Conservation (phyloP, 2,797 vertebrate species). For the Eospalax fontanierii region DNA sequence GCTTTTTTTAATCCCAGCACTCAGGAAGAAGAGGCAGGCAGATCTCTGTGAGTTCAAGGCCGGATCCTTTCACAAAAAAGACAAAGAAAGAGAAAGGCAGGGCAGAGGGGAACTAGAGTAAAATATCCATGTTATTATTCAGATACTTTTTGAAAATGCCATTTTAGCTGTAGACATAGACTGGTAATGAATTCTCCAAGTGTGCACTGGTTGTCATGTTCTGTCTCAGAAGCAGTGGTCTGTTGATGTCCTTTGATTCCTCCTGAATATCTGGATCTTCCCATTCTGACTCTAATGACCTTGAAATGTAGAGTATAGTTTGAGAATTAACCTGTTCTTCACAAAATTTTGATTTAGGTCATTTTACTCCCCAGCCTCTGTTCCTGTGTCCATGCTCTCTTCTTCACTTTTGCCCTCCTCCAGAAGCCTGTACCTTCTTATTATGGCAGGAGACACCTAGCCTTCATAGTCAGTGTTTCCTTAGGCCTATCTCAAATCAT, state of each 20-base stretch:
- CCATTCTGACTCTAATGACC: background rate
- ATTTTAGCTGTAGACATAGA: slow-evolving; percentile 53
- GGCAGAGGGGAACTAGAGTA: too few relatives aligned
- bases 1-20: too few relatives aligned
- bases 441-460: background rate
- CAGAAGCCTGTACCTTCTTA: background rate
- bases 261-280: background rate
- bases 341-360: background rate
- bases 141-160: background rate
- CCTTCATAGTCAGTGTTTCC: background rate
- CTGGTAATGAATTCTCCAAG: slow-evolving; percentile 8
- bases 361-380: background rate
- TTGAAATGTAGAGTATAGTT: slow-evolving; percentile 11
- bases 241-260: background rate
- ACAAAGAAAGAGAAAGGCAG: too few relatives aligned
- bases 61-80: too few relatives aligned
- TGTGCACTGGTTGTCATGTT: slow-evolving; percentile 23
- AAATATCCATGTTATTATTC: background rate
- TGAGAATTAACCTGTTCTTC: background rate
- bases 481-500: background rate
- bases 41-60: too few relatives aligned
- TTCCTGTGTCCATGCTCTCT: background rate
- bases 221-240: slow-evolving; percentile 9
- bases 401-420: background rate
- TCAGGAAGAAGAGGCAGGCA: too few relatives aligned